Evolutionary conservation across 2,113 vertebrate genomes (phyloP).

Genomic region (Hemichromis elongatus): DNA sequence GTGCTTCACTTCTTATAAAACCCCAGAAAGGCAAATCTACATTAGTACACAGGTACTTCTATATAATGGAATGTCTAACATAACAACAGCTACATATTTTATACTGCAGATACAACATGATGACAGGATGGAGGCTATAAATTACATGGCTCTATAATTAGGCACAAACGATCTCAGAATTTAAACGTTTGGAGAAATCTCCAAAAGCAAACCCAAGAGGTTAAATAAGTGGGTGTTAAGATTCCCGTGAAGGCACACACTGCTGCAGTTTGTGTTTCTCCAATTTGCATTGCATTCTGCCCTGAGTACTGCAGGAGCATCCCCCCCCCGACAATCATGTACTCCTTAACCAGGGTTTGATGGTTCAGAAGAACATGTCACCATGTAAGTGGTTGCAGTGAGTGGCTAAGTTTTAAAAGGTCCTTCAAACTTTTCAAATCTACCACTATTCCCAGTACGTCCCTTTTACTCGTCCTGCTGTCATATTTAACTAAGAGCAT

Average conservation of each 20-base stretch:
- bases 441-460: background rate
- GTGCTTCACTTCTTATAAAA: background rate
- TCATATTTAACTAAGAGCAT: background rate
- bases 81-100: background rate
- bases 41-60: background rate
- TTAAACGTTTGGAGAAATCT: background rate
- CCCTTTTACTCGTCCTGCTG: background rate
- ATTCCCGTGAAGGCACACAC: constrained; percentile 31
- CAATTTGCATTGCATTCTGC: background rate
- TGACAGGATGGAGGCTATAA: background rate
- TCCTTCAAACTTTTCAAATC: background rate
- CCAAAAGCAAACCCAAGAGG: background rate
- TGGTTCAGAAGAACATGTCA: background rate
- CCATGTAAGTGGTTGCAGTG: background rate
- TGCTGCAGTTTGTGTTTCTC: background rate
- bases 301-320: background rate
- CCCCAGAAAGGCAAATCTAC: background rate
- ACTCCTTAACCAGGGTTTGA: background rate
- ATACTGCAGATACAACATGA: background rate
- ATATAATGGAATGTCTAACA: constrained; percentile 52
- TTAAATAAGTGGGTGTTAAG: background rate
- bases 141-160: background rate
- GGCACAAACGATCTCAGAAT: constrained; percentile 6
- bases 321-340: background rate
- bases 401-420: background rate